Conservation (phyloP, 1,140 invertebrate species). For the Helicoverpa zea region DNA sequence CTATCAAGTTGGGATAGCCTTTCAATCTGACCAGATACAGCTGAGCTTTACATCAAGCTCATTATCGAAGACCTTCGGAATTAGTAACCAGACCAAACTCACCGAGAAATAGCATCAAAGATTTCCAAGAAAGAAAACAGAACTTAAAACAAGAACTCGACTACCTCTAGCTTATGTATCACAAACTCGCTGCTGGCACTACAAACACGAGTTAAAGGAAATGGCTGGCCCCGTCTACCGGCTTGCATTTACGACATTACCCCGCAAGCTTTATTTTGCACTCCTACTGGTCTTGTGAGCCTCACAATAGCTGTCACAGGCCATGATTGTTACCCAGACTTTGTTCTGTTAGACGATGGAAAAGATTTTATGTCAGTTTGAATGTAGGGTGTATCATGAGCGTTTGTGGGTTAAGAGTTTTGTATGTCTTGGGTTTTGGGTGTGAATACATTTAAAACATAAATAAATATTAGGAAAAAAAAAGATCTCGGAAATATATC, state of each 20-base stretch:
- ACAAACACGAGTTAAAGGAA: constrained; percentile 33
- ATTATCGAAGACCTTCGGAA: too few relatives aligned
- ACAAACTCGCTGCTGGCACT: not conserved
- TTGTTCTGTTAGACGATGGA: constrained; percentile 14
- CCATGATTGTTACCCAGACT: constrained; percentile 43
- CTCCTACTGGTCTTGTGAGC: not conserved
- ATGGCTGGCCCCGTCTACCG: constrained; percentile 39
- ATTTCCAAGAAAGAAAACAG: too few relatives aligned
- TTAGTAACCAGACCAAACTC: too few relatives aligned
- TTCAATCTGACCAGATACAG: too few relatives aligned
- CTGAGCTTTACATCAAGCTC: too few relatives aligned
- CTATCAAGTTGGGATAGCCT: too few relatives aligned
- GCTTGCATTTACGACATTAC: constrained; percentile 56
- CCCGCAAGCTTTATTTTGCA: constrained; percentile 53
- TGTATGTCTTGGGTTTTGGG: too few relatives aligned
- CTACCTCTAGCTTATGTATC: not conserved
- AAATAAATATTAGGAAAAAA: too few relatives aligned
- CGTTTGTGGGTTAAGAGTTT: not conserved
- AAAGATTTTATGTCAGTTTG: constrained; percentile 24
- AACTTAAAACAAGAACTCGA: not conserved
- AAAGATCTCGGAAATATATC: too few relatives aligned
- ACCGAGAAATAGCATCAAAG: too few relatives aligned
- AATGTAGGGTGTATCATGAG: constrained; percentile 17
- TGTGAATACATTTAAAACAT: not conserved
- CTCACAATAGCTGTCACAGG: constrained; percentile 45